These are phyloP conservation scores for Plectrocnemia conspersa DNA, from an alignment of 1,140 invertebrate species.

Conservation along the genomic window DNA sequence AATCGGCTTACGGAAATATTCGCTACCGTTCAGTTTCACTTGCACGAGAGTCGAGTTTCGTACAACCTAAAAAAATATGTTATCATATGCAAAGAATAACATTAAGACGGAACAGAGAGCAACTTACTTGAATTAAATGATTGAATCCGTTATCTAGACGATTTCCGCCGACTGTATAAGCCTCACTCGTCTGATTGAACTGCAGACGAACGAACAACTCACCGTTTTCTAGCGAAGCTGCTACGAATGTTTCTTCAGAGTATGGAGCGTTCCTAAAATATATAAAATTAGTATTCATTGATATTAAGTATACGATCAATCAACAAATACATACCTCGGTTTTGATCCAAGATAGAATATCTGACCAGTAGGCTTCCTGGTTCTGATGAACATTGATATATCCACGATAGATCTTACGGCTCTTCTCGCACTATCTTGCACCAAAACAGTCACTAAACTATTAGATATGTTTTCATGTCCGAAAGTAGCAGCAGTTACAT, in stretches of 20 bases:
- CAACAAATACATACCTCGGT: constrained; percentile 40
- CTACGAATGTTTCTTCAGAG: constrained; percentile 65
- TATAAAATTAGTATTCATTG: neutral
- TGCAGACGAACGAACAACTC: constrained; percentile 74
- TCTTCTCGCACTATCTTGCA: constrained; percentile 60
- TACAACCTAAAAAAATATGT: constrained; percentile 54
- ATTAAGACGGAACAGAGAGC: neutral
- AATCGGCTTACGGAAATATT: constrained; percentile 82
- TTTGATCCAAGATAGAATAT: constrained; percentile 85
- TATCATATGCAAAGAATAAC: no score
- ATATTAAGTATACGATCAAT: neutral
- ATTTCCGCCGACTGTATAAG: constrained; percentile 75
- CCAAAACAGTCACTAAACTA: constrained; percentile 68
- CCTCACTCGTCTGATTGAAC: constrained; percentile 73
- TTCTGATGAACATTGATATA: constrained; percentile 89
- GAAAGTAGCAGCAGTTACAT: constrained; percentile 86
- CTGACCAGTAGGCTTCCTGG: constrained; percentile 73
- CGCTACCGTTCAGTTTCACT: constrained; percentile 80
- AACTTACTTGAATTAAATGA: constrained; percentile 73
- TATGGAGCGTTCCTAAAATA: constrained; percentile 13
- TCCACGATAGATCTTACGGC: constrained; percentile 75
- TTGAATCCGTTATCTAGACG: constrained; percentile 79
- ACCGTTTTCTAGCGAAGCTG: constrained; percentile 70
- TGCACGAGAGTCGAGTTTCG: constrained; percentile 73
- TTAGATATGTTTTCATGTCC: constrained; percentile 74